Evolutionary conservation across 1,140 invertebrate genomes (phyloP).

Genomic region (Hesperophylax magnus): DNA sequence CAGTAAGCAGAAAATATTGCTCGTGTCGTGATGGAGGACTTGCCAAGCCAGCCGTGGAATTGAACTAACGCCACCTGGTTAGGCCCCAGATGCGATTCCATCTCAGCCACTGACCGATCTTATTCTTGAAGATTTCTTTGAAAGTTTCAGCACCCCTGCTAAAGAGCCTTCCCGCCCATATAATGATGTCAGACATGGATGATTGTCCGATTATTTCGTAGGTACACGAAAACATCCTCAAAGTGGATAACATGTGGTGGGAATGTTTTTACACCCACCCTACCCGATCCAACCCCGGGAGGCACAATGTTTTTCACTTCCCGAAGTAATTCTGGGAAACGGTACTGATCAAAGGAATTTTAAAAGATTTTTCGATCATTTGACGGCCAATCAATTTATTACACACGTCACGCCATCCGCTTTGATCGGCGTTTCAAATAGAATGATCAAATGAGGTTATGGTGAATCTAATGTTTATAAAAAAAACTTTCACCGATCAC

Average conservation of each 20-base stretch:
- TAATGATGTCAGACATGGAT: slow-evolving; percentile 55
- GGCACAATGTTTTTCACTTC: slow-evolving; percentile 21
- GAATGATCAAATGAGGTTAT: slow-evolving; percentile 25
- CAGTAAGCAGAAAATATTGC: too few relatives aligned
- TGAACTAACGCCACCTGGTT: too few relatives aligned
- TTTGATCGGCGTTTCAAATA: slow-evolving; percentile 38
- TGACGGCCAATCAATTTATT: slow-evolving; percentile 37
- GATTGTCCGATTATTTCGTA: slow-evolving; percentile 50
- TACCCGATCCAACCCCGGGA: not conserved
- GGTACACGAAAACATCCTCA: slow-evolving; percentile 40
- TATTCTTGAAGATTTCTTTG: too few relatives aligned
- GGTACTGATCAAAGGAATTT: slow-evolving; percentile 36
- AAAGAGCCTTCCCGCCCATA: slow-evolving; percentile 31
- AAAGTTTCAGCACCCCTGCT: not conserved
- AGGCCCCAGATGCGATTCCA: too few relatives aligned
- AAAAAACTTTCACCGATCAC: too few relatives aligned
- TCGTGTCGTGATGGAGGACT: too few relatives aligned
- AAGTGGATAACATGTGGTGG: slow-evolving; percentile 42
- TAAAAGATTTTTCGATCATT: slow-evolving; percentile 42
- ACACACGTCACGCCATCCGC: slow-evolving; percentile 19
- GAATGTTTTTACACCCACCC: slow-evolving; percentile 10
- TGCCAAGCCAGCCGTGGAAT: too few relatives aligned
- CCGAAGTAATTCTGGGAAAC: slow-evolving; percentile 19
- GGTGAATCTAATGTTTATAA: too few relatives aligned
- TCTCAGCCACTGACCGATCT: too few relatives aligned